A percentile compares a stretch with the other conserved stretches of the same genome.
Conservation (phyloP, 2,888 invertebrate genomes). For the Lamellibrachia satsuma region DNA sequence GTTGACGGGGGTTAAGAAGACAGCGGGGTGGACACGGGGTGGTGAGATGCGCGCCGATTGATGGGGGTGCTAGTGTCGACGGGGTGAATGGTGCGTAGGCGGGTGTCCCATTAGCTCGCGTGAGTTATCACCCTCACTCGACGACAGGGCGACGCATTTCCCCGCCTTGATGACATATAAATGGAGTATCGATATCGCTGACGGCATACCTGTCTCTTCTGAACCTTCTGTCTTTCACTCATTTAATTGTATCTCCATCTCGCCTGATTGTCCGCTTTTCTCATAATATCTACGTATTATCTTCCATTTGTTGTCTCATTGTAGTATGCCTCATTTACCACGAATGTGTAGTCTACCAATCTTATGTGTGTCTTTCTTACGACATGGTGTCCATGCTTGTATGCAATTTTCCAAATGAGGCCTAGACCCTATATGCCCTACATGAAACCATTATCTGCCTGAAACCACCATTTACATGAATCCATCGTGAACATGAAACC, state of each 20-base stretch:
- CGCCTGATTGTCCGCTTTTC: background rate
- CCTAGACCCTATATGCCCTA: too few relatives aligned
- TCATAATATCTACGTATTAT: too few relatives aligned
- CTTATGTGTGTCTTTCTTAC: too few relatives aligned
- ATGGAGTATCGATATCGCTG: background rate
- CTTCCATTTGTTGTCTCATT: too few relatives aligned
- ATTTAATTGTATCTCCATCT: background rate
- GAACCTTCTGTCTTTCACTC: background rate
- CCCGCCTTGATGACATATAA: background rate
- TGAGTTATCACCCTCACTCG: background rate
- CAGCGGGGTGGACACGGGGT: background rate
- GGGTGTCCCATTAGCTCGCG: background rate
- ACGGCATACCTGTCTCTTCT: background rate
- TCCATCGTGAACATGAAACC: too few relatives aligned
- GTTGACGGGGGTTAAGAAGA: background rate
- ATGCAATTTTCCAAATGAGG: too few relatives aligned
- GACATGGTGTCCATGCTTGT: too few relatives aligned
- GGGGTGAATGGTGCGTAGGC: constrained; percentile 5
- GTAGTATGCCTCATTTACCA: too few relatives aligned
- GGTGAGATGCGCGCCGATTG: background rate
- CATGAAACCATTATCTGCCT: too few relatives aligned
- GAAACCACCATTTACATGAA: too few relatives aligned
- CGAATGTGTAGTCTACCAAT: too few relatives aligned
- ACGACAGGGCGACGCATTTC: background rate
- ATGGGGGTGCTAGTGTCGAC: background rate